These are phyloP conservation scores for Balanococcus diminutus DNA, from an alignment of 2,888 invertebrate genomes.

Conservation along the genomic window DNA sequence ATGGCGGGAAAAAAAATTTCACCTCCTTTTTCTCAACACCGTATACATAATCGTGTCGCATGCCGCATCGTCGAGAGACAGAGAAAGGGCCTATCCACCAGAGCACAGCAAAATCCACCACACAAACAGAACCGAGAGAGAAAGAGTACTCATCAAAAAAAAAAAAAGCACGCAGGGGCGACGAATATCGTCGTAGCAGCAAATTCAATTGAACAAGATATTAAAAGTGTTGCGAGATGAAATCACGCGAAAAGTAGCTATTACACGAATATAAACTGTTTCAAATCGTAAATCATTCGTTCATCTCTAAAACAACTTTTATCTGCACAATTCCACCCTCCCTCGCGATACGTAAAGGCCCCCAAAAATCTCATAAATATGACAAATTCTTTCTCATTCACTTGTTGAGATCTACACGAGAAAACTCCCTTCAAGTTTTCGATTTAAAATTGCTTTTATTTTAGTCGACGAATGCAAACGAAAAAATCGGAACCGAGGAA, in stretches of 20 bases:
- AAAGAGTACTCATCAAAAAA: neutral
- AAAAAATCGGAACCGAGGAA: neutral
- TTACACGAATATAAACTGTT: slow-evolving; percentile 49
- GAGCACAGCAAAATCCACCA: slow-evolving; percentile 5
- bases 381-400: slow-evolving; percentile 1
- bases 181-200: slow-evolving; percentile 24
- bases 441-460: neutral
- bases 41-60: neutral
- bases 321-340: neutral
- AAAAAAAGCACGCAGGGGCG: neutral
- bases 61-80: neutral
- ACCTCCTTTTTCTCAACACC: slow-evolving; percentile 34
- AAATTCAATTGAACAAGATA: slow-evolving; percentile 55
- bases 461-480: neutral
- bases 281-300: slow-evolving; percentile 48
- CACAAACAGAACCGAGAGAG: neutral
- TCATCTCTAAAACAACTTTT: slow-evolving; percentile 12
- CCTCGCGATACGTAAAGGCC: neutral
- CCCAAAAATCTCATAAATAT: neutral
- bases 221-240: slow-evolving; percentile 52
- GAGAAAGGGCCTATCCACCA: neutral
- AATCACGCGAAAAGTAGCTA: slow-evolving; percentile 55
- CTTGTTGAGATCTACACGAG: neutral
- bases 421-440: neutral
- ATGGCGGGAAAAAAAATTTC: slow-evolving; percentile 51